Evolutionary conservation across 2,888 invertebrate species (phyloP), one percentile per base, ranked within the genome.

Genomic region (Cheilosia soror): DNA sequence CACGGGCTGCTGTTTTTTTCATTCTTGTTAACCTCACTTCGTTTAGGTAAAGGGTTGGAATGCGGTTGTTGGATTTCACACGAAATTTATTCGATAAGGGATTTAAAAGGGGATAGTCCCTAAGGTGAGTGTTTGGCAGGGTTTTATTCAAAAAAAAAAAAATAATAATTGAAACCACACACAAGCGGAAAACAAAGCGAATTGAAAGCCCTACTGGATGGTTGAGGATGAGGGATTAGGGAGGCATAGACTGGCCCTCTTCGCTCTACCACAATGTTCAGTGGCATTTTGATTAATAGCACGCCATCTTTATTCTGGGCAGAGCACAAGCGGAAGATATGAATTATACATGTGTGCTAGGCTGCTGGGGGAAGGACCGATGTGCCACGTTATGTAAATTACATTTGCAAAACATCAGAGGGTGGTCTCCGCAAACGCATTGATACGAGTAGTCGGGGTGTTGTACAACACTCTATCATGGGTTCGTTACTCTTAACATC

Each of bases 41-140:
- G 58, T 44, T 62, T 62, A 53, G 69, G 53, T 37, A 69, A 47
- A 55, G 68, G 42, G 47, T 37, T 29, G 44, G 49, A 31, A 31
- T 53, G 68, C 33, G 42, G 58, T 53, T 62, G 68, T 42, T 62
- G 68, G 62, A 77, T 62, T 77, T 77, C 77, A 53, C 77, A 77
- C 69, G 60, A 77, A 69, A 77, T 77, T 69, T 62, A 69, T 77
- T 77, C 53, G 77, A 68, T 62, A 69, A 20, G 62, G 69, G 60
- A 69, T 40, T 62, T 33, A 31, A 31, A 15, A 27, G n/a, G 60
- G 55, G 29, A 15, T 47, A 53, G 25, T 44, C 62, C 62, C 69
- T 13, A 11, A 55, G 60, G 33, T 44, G 15, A 13, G 60, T 13
- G 47, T 3, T 37, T 53, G 55, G 49, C 31, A 33, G 5, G 60